Percentiles rank a stretch among this genome's conserved stretches.
Evolutionary conservation across 2,797 vertebrate genomes (phyloP).

Genomic region (Smutsia temminckii): DNA sequence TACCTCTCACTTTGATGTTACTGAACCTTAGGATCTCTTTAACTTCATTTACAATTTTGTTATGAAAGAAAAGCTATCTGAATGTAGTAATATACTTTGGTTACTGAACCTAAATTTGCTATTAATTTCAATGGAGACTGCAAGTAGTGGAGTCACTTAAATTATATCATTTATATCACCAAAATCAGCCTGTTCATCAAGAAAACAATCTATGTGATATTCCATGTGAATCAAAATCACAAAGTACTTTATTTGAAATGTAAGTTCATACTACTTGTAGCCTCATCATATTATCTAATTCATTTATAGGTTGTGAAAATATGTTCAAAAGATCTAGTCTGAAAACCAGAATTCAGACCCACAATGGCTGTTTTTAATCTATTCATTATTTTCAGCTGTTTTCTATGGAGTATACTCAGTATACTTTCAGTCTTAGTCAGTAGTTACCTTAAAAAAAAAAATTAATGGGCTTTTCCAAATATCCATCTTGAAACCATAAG

Average conservation of each 20-base stretch:
- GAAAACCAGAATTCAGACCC: neutral
- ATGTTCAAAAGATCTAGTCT: neutral
- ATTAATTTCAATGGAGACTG: neutral
- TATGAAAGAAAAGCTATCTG: neutral
- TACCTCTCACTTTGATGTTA: neutral
- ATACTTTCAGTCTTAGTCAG: neutral
- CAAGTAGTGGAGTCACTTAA: neutral
- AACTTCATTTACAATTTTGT: neutral
- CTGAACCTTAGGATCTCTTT: neutral
- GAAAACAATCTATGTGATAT: neutral
- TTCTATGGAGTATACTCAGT: neutral
- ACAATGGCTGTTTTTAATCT: neutral
- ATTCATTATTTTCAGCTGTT: neutral
- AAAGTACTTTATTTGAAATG: neutral
- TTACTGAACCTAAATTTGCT: neutral
- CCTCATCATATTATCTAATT: neutral
- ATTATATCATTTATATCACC: neutral
- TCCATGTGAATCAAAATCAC: neutral
- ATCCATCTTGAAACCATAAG: conserved; percentile 57
- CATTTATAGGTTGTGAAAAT: conserved; percentile 11
- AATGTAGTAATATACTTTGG: neutral
- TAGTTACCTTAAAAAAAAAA: neutral
- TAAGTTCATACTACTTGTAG: neutral
- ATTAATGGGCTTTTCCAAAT: neutral
- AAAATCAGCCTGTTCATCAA: neutral